A percentile compares a stretch with the other conserved stretches of the same genome.
These are phyloP conservation scores for Buteo buteo DNA, from an alignment of 2,113 vertebrate genomes.

Conservation along the genomic window DNA sequence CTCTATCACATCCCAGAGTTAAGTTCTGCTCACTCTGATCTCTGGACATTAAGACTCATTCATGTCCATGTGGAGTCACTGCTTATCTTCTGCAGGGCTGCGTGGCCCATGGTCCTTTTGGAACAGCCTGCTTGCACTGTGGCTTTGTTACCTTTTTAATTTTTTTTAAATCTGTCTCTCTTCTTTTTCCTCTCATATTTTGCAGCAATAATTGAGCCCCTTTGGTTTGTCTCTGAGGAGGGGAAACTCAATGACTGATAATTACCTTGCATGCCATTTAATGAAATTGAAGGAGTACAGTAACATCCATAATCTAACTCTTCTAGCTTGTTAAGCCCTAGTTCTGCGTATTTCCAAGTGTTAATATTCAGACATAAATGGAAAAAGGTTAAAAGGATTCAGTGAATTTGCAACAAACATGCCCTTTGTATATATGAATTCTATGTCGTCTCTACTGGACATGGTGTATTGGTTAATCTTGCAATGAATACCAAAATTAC, in stretches of 20 bases:
- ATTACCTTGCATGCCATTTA: constrained; percentile 2
- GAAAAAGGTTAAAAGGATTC: constrained; percentile 62
- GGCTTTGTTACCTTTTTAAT: neutral
- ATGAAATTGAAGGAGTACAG: constrained; percentile 18
- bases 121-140: neutral
- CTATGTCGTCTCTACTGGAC: neutral
- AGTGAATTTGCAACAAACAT: constrained; percentile 33
- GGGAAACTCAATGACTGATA: constrained; percentile 14
- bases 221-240: neutral
- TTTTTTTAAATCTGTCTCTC: neutral
- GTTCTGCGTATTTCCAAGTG: constrained; percentile 1
- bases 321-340: constrained; percentile 10
- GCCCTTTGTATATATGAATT: constrained; percentile 52
- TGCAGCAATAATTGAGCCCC: neutral
- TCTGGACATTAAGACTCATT: neutral
- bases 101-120: neutral
- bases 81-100: neutral
- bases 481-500: constrained; percentile 56
- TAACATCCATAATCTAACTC: constrained; percentile 29
- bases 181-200: neutral
- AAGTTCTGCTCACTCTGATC: neutral
- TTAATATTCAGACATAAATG: constrained; percentile 50
- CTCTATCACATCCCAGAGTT: neutral
- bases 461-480: constrained; percentile 22
- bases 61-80: neutral